These are phyloP conservation scores for Gorsachius goisagi DNA, from an alignment of 2,113 vertebrate genomes.

Conservation along the genomic window DNA sequence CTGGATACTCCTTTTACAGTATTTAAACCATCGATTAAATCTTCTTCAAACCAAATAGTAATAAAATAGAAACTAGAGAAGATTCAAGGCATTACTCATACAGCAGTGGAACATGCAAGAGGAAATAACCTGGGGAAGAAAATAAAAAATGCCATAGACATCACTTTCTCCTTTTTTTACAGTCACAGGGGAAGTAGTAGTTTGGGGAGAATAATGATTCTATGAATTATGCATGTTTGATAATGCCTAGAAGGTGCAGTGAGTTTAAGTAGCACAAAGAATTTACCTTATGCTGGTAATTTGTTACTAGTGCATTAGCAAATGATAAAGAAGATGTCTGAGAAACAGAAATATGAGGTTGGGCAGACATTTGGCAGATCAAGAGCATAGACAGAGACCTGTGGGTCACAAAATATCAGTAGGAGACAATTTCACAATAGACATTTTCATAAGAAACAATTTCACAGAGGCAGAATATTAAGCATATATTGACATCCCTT, in stretches of 20 bases:
- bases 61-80: not conserved
- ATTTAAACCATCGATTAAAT: not conserved
- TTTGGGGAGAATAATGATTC: not conserved
- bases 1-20: not conserved
- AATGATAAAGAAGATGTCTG: not conserved
- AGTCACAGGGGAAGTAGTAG: not conserved
- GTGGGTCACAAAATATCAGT: not conserved
- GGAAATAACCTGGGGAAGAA: not conserved
- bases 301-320: not conserved
- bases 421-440: not conserved
- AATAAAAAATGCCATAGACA: not conserved
- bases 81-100: not conserved
- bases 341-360: not conserved
- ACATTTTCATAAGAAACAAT: not conserved
- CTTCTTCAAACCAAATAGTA: not conserved
- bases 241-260: not conserved
- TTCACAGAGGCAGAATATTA: not conserved
- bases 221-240: not conserved
- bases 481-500: not conserved
- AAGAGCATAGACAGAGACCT: not conserved
- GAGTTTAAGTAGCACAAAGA: not conserved
- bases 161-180: not conserved
- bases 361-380: not conserved
- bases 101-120: not conserved
- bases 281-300: not conserved